phyloP scores from a whole-genome alignment of 2,888 invertebrate genomes.

The Drosophila fungiperda region DNA sequence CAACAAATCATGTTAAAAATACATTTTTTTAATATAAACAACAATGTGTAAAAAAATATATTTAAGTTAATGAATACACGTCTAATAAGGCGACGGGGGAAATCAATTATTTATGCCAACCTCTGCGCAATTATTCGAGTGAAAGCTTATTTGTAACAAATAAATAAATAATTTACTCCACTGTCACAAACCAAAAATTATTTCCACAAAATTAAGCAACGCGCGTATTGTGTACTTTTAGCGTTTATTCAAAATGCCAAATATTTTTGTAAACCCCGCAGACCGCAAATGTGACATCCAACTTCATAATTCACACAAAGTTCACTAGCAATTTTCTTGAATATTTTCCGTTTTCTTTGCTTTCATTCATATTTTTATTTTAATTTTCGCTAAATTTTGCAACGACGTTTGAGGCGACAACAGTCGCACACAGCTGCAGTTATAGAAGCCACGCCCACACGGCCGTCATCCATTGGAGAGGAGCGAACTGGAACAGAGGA shows the following conservation, averaged over 20 bases:
- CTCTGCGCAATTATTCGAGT: conserved; percentile 13
- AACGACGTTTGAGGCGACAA: conserved; percentile 61
- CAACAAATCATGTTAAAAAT: conserved; percentile 12
- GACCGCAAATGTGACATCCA: conserved; percentile 38
- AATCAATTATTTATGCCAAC: conserved; percentile 31
- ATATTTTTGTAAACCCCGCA: conserved; percentile 18
- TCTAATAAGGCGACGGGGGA: conserved; percentile 2
- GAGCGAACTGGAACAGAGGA: conserved; percentile 12
- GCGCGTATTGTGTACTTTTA: conserved; percentile 34
- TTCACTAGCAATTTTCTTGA: conserved; percentile 50
- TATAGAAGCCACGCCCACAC: conserved; percentile 41
- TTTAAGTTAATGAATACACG: not conserved
- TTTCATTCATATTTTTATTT: conserved; percentile 30
- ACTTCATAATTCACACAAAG: conserved; percentile 63
- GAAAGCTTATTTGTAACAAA: conserved; percentile 16
- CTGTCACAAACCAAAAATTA: conserved; percentile 20
- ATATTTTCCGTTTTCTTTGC: conserved; percentile 37
- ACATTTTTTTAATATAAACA: not conserved
- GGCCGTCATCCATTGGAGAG: conserved; percentile 4
- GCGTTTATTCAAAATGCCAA: conserved; percentile 26
- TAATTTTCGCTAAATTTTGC: conserved; percentile 72
- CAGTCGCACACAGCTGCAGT: conserved; percentile 49
- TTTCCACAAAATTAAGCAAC: conserved; percentile 66
- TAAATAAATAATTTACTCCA: conserved; percentile 32
- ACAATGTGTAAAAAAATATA: not conserved